Evolutionary conservation across 2,113 vertebrate genomes (phyloP).

Genomic region (Rhombomys opimus): DNA sequence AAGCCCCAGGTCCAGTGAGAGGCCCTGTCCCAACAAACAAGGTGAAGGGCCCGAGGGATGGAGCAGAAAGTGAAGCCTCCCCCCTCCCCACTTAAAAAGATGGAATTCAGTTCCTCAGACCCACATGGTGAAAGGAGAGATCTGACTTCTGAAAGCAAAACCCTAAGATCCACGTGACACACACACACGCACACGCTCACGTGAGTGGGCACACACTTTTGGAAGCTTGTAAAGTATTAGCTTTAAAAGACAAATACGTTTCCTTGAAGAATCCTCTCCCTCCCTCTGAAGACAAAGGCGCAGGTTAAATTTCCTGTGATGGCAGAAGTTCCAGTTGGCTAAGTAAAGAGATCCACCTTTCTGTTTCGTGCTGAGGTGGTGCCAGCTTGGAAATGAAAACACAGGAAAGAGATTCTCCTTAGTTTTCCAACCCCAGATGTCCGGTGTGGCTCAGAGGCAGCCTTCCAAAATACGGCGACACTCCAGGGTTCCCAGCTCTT

Average conservation of each 20-base stretch:
- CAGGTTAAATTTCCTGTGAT: not conserved
- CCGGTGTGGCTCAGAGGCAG: not conserved
- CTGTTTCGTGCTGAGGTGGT: not conserved
- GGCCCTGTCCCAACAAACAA: not conserved
- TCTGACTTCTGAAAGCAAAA: not conserved
- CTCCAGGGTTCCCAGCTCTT: not conserved
- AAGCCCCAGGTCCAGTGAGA: not conserved
- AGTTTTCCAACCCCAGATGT: not conserved
- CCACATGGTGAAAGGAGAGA: too few species aligned
- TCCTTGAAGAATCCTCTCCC: not conserved
- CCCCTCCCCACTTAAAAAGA: not conserved
- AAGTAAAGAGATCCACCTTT: not conserved
- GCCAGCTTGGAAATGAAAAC: not conserved
- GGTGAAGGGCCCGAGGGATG: not conserved
- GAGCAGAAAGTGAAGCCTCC: not conserved
- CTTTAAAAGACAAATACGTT: conserved; percentile 14
- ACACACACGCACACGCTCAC: not conserved
- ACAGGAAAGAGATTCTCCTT: not conserved
- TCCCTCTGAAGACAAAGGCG: conserved; percentile 16
- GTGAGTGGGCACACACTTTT: not conserved
- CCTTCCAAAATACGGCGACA: not conserved
- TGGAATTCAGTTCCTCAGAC: not conserved
- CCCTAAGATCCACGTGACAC: not conserved
- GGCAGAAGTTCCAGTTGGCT: not conserved
- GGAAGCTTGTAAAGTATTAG: not conserved